Conservation (phyloP, 2,113 vertebrate species). For the Epinephelus lanceolatus region DNA sequence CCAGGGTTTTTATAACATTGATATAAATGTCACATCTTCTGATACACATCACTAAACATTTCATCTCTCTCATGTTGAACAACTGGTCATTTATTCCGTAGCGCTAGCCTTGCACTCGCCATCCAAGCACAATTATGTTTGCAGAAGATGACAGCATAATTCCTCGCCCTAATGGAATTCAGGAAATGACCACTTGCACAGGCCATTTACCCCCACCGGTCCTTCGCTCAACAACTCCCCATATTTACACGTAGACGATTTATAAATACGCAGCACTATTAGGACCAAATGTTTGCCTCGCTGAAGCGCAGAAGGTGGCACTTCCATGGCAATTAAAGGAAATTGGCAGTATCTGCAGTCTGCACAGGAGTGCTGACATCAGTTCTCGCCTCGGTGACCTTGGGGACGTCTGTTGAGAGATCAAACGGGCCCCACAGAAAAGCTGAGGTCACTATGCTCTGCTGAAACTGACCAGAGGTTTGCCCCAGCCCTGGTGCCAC, state of each 20-base stretch:
- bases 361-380: slow-evolving; percentile 72
- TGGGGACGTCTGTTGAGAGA: slow-evolving; percentile 73
- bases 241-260: slow-evolving; percentile 60
- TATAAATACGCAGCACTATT: slow-evolving; percentile 53
- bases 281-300: slow-evolving; percentile 70
- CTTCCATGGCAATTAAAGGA: slow-evolving; percentile 75
- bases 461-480: slow-evolving; percentile 77
- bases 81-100: slow-evolving; percentile 39
- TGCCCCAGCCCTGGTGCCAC: slow-evolving; percentile 27
- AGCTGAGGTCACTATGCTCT: slow-evolving; percentile 65
- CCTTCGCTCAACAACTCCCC: slow-evolving; percentile 41
- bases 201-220: slow-evolving; percentile 59
- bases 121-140: slow-evolving; percentile 52
- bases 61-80: slow-evolving; percentile 29
- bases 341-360: slow-evolving; percentile 72
- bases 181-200: slow-evolving; percentile 77
- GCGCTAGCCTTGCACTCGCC: slow-evolving; percentile 40
- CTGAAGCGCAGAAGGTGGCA: slow-evolving; percentile 63
- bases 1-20: background rate
- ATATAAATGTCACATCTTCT: background rate
- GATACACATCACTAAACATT: slow-evolving; percentile 6
- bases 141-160: slow-evolving; percentile 60
- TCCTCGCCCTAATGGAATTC: slow-evolving; percentile 52
- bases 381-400: slow-evolving; percentile 72
- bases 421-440: slow-evolving; percentile 69